Evolutionary conservation across 2,797 vertebrate genomes (phyloP).

Genomic region (Sebastes paucispinis): DNA sequence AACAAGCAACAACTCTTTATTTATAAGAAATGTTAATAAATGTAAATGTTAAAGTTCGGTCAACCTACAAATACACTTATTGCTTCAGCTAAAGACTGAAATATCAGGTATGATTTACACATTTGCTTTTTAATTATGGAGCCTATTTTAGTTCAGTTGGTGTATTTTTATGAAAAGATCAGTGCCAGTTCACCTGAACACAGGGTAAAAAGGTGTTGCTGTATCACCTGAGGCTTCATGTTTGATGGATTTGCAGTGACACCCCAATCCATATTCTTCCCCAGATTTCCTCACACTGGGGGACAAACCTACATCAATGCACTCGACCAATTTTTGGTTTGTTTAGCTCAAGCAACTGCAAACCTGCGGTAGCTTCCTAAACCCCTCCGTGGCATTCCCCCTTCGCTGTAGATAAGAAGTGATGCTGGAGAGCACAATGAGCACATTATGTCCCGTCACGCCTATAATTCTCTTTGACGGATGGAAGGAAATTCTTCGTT

Average conservation of each 20-base stretch:
- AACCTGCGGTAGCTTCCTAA: not conserved
- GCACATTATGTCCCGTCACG: constrained; percentile 49
- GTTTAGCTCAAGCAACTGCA: constrained; percentile 5
- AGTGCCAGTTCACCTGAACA: not conserved
- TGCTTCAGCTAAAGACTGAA: not conserved
- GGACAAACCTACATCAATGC: not conserved
- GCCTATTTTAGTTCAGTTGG: rapidly evolving
- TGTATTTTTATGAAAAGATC: not conserved
- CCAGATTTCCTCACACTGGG: not conserved
- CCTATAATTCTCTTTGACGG: constrained; percentile 54
- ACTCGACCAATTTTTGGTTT: not conserved
- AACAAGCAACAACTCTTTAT: not conserved
- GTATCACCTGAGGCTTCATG: not conserved
- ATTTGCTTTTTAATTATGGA: not conserved
- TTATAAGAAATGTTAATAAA: not conserved
- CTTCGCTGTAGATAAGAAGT: constrained; percentile 32
- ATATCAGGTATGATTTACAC: not conserved
- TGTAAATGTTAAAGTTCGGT: not conserved
- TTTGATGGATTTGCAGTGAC: not conserved
- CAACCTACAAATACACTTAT: not conserved
- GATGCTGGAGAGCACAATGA: constrained; percentile 47
- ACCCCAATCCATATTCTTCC: not conserved
- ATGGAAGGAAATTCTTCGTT: constrained; percentile 54
- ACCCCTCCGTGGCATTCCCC: constrained; percentile 6
- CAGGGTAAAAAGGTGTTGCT: not conserved